Base-by-base conservation (phyloP, 2,797 vertebrate species). In the Echeneis naucrates region DNA sequence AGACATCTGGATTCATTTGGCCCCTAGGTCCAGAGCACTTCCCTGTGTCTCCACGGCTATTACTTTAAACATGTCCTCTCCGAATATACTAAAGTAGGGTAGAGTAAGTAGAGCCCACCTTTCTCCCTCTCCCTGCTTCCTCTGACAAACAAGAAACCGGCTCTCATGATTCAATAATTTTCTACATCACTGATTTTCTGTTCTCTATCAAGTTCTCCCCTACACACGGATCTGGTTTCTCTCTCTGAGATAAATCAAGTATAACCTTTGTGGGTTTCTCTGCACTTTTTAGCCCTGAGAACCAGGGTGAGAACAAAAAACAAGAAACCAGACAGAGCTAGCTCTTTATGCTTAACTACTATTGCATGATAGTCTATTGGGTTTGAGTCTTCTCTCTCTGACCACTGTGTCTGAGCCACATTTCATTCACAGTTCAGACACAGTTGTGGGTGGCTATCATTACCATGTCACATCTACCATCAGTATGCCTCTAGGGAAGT, bases 1-100 rank as follows among this genome's bases (percentile, higher is more conserved):
- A 56, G 55, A 92, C 92, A 93, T 93, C 90, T 93, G 93, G 89
- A 90, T 90, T 84, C 82, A 88, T 88, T 92, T 90, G 88, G 90
- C 83, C 89, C 78, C 81, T 59, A 66, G 84, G 83, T 63, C 83
- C 85, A 0, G 58, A 77, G 63, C 56, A 86, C 80, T 87, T 88
- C 80, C 78, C 72, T 64, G 72, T 83, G 69, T 88, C 87, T 88
- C 75, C 62, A 27, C 72, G 72, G 74, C 72, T 67, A 48, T 84
- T 72, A 84, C 76, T 88, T 85, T 75, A 88, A 88, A 88, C 74
- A 73, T 76, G 79, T 87, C 66, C 64, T 58, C 52, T 48, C 24
- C 47, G 53, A 56, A 75, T 51, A 53, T 27, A 58, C 26, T 68
- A 30, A 55, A 67, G 33, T 40, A 35, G 57, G 62, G n/a, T n/a